A percentile compares a stretch with the other conserved stretches of the same genome.
Conservation (phyloP, 2,113 vertebrate genomes). For the Lates calcarifer region DNA sequence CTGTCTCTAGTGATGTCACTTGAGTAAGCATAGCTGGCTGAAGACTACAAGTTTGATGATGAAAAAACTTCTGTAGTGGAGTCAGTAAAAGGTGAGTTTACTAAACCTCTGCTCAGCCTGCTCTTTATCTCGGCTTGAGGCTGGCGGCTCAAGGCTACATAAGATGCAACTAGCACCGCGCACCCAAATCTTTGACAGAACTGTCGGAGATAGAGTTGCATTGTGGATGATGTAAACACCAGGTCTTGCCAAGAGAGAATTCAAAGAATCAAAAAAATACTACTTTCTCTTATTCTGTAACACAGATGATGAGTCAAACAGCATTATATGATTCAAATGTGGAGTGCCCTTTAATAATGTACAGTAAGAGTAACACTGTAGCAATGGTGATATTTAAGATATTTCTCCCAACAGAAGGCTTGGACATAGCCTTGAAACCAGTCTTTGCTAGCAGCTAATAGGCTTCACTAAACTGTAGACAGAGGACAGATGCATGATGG, state of each 20-base stretch:
- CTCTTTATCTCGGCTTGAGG: no score
- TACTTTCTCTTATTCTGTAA: no score
- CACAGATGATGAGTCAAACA: neutral
- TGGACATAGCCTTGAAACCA: constrained; percentile 24
- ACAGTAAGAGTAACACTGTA: neutral
- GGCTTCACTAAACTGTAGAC: constrained; percentile 37
- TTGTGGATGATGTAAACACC: neutral
- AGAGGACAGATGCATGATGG: constrained; percentile 32
- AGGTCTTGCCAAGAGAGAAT: neutral
- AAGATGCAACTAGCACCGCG: no score
- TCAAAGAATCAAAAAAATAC: neutral
- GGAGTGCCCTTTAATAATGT: no score
- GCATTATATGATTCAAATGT: no score
- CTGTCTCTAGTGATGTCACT: no score
- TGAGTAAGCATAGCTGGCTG: no score
- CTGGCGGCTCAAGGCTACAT: no score
- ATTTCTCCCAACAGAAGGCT: constrained; percentile 9
- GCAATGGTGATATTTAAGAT: neutral
- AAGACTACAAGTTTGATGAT: no score
- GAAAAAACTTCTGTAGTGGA: no score
- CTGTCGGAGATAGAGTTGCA: neutral
- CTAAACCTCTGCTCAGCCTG: no score
- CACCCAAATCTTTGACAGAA: neutral
- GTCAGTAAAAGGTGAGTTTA: no score
- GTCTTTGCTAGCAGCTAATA: constrained; percentile 34